phyloP scores from a whole-genome alignment of 2,797 vertebrate species.

The Pelodytes ibericus region DNA sequence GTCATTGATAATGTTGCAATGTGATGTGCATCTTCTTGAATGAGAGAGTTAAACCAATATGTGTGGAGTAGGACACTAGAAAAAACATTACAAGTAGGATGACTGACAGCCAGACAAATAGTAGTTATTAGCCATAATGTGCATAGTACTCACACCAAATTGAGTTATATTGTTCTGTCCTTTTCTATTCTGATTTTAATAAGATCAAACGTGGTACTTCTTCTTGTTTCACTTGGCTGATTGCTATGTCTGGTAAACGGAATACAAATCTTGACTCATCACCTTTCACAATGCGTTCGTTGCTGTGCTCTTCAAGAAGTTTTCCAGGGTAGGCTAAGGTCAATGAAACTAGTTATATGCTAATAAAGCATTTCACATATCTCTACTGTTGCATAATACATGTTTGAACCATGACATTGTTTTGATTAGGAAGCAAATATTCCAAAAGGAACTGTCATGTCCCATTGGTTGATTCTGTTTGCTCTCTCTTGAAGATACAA shows the following conservation, averaged over 20 bases:
- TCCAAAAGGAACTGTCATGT: conserved; percentile 29
- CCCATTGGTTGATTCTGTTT: background rate
- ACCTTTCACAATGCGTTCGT: conserved; percentile 9
- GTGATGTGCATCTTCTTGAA: no score
- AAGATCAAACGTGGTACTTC: background rate
- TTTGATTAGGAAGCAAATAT: conserved; percentile 31
- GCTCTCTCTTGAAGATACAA: conserved; percentile 5
- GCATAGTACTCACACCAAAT: background rate
- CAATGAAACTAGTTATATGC: conserved; percentile 25
- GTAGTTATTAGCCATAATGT: background rate
- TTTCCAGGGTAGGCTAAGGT: conserved; percentile 5
- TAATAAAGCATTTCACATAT: conserved; percentile 33
- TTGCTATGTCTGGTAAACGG: background rate
- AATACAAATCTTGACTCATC: conserved; percentile 8
- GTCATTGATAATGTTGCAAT: no score
- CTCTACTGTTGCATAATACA: conserved; percentile 20
- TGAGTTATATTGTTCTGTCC: background rate
- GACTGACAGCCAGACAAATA: background rate
- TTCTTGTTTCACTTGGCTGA: conserved; percentile 10
- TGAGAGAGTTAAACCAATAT: no score
- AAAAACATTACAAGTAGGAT: background rate
- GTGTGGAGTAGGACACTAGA: no score
- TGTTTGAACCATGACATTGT: conserved; percentile 33
- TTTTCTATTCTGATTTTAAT: background rate
- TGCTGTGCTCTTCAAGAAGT: background rate